Evolutionary conservation across 2,113 vertebrate species (phyloP), one percentile per base, ranked within the genome.

Genomic region (Ophiodon elongatus): DNA sequence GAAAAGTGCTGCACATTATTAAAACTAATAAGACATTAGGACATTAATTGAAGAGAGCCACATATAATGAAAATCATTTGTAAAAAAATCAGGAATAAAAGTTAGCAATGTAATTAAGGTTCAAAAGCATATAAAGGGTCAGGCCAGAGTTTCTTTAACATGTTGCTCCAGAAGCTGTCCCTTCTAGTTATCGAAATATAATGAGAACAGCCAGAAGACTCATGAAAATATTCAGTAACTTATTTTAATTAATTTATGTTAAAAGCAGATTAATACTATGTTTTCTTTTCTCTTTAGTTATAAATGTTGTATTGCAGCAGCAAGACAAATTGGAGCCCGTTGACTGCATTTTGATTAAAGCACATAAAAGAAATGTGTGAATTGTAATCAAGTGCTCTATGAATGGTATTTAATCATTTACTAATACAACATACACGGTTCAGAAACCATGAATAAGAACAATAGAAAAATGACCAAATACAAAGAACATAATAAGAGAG

Each of bases 261-360:
- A 35, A 35, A 35, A 54, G 17, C 33, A 4, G 17, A n/a, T 33
- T n/a, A 29, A 29, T 39, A 25, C 41, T 63, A 21, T 35, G 21
- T n/a, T 31, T 33, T 27, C 7, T 17, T 39, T 39, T 64, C 37
- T 27, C 27, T 41, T 43, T 43, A 66, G 25, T 47, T 31, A 6
- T 47, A 47, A 29, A 70, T 33, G 27, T 21, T 33, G 27, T 21
- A n/a, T 57, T 57, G 56, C 56, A 45, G 23, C 37, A 43, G 15
- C 15, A 19, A 45, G 8, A 29, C 39, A 9, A 2, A 47, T 19
- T 29, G 15, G 8, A 45, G 3, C n/a, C 41, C 65, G 66, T 66
- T 14, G 23, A 81, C 27, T 59, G 5, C 19, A 19, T 64, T 65
- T 71, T 64, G 19, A 73, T 25, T 65, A 54, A 56, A 57, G 23